phyloP scores from a whole-genome alignment of 2,888 invertebrate species.

The Ethmia dodecea region DNA sequence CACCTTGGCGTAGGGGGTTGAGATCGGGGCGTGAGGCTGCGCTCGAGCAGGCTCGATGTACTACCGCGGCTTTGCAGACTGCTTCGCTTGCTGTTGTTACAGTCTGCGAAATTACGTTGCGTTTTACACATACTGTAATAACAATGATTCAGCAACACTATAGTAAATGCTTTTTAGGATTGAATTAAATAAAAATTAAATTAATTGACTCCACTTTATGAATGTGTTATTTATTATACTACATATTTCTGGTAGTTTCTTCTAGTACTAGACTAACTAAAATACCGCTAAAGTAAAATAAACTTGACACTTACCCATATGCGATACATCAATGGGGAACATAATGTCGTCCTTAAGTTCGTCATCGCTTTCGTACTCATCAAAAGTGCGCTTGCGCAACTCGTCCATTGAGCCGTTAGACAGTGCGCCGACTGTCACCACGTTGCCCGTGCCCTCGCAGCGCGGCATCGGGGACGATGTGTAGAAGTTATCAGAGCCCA shows the following conservation, averaged over 20 bases:
- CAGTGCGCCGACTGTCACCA: conserved; percentile 71
- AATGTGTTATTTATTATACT: no score
- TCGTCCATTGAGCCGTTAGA: conserved; percentile 82
- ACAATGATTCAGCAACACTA: no score
- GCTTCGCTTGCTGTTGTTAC: conserved; percentile 92
- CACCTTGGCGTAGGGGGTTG: conserved; percentile 94
- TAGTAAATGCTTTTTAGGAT: no score
- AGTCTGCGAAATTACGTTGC: conserved; percentile 65
- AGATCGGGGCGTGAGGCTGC: conserved; percentile 91
- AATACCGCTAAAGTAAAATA: no score
- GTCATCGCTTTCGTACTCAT: conserved; percentile 92
- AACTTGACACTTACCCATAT: conserved; percentile 66
- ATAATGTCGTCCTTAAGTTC: conserved; percentile 90
- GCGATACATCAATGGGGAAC: conserved; percentile 83
- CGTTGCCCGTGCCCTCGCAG: conserved; percentile 44
- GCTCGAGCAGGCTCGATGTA: conserved; percentile 89
- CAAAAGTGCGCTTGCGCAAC: conserved; percentile 79
- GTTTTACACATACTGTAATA: no score
- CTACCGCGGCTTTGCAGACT: conserved; percentile 95
- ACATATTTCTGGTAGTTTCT: no score
- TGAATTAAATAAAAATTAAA: no score
- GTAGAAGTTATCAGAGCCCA: conserved; percentile 65
- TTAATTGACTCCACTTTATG: no score
- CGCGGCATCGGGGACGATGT: conserved; percentile 68
- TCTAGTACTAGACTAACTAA: no score